Conservation (phyloP, 2,113 vertebrate species). For the Ageneiosus marmoratus region DNA sequence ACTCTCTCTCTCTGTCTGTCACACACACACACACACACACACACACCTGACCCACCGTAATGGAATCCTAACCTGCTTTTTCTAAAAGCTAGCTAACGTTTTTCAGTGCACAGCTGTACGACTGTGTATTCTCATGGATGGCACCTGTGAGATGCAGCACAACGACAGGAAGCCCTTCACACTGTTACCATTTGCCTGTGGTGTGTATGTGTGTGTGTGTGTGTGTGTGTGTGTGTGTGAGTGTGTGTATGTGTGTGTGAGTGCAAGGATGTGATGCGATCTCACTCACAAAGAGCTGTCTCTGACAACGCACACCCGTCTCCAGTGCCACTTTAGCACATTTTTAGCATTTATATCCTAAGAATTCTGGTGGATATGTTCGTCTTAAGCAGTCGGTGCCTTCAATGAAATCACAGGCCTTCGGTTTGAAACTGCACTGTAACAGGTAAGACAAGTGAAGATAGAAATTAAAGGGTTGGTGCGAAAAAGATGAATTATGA, state of each 20-base stretch:
- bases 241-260: constrained; percentile 30
- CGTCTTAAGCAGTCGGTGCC: background rate
- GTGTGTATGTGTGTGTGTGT: constrained; percentile 29
- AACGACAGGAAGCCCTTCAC: constrained; percentile 76
- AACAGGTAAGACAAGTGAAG: constrained; percentile 17
- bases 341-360: background rate
- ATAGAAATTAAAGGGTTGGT: no score
- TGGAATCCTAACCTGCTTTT: constrained; percentile 66
- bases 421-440: background rate
- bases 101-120: constrained; percentile 62
- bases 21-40: constrained; percentile 1
- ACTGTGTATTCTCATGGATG: background rate
- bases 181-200: constrained; percentile 51
- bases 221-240: constrained; percentile 26
- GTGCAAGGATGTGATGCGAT: constrained; percentile 32
- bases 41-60: constrained; percentile 23
- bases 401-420: constrained; percentile 34
- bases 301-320: background rate
- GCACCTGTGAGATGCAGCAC: constrained; percentile 69
- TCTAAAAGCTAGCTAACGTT: constrained; percentile 56
- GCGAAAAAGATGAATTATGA: background rate
- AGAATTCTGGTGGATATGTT: constrained; percentile 21
- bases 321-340: background rate
- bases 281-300: background rate
- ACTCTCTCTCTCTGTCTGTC: background rate